These are phyloP conservation scores for Merops nubicus DNA, from an alignment of 2,113 vertebrate genomes.

Conservation along the genomic window DNA sequence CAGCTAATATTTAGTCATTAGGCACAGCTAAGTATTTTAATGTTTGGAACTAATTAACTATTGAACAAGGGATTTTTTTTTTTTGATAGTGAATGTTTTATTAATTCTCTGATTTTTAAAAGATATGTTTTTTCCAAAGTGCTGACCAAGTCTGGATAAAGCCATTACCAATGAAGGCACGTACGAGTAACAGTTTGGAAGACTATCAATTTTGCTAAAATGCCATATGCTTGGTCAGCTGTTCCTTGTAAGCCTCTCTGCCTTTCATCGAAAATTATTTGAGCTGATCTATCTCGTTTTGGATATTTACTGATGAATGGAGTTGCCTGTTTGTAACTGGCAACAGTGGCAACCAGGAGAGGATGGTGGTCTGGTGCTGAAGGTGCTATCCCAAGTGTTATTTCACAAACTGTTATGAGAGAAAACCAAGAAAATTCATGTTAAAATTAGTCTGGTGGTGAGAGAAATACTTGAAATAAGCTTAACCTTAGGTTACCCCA, in stretches of 20 bases:
- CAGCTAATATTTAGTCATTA: background rate
- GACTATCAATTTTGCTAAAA: background rate
- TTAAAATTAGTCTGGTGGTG: no score
- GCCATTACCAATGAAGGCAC: background rate
- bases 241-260: background rate
- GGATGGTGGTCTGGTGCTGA: accelerated
- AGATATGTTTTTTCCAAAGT: background rate
- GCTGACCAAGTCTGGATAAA: background rate
- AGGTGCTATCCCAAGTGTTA: background rate
- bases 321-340: accelerated
- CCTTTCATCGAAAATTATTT: accelerated
- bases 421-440: no score
- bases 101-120: background rate
- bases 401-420: no score
- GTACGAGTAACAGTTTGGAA: background rate
- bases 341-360: background rate
- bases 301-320: background rate
- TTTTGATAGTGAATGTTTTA: background rate
- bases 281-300: background rate
- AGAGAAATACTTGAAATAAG: background rate
- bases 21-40: background rate
- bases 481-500: background rate
- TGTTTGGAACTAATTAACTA: background rate
- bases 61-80: background rate
- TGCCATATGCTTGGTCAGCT: background rate